These are phyloP conservation scores for human (Homo sapiens) DNA, from an alignment of 2,113 vertebrate genomes.

Conservation along the genomic window DNA sequence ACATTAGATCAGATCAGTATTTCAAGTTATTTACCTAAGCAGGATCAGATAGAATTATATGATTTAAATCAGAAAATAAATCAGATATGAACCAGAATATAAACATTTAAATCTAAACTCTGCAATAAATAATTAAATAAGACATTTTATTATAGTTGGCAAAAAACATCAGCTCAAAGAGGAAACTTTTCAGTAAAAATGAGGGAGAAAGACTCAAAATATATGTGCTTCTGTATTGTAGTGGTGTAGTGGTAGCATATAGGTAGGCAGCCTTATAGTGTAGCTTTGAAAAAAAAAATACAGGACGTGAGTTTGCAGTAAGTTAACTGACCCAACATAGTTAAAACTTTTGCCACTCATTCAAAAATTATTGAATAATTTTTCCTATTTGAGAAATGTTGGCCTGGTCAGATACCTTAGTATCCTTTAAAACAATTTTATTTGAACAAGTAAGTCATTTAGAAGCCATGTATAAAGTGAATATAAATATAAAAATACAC, in stretches of 20 bases:
- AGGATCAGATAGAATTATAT: background rate
- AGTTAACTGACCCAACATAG: background rate
- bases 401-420: background rate
- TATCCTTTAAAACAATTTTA: background rate
- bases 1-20: background rate
- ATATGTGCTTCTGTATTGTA: background rate
- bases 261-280: background rate
- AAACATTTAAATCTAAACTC: constrained; percentile 47
- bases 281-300: background rate
- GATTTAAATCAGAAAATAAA: background rate
- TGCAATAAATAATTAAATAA: constrained; percentile 31
- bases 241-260: background rate
- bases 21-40: background rate
- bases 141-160: background rate
- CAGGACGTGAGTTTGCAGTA: background rate
- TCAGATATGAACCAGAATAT: background rate
- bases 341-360: background rate
- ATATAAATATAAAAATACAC: background rate
- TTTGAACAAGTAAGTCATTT: background rate
- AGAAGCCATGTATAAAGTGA: background rate
- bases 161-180: background rate
- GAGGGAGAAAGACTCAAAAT: background rate
- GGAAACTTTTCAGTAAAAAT: background rate
- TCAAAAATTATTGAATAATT: background rate
- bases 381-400: background rate